Base-by-base conservation (phyloP, 2,888 invertebrate species). In the Stenodema calcarata region DNA sequence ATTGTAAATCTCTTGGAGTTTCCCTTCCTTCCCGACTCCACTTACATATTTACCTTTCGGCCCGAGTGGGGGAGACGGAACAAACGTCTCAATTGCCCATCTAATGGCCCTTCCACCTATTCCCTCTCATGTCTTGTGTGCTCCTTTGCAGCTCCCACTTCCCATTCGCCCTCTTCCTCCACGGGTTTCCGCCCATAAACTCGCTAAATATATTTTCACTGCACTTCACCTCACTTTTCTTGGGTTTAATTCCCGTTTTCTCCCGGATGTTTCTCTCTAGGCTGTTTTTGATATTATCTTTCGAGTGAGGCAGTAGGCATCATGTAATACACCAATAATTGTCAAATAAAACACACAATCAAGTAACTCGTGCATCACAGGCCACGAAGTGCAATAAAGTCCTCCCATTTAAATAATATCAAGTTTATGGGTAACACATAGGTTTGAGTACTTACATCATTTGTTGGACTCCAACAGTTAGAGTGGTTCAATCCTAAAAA, bases 41-140 rank as follows among this genome's bases (percentile, higher is more conserved):
- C 79, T 79, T 79, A 79, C 79, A 79, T 79, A 79, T 79, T 79
- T 79, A 79, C 79, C 79, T 79, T 44, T 79, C 14, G 62, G 62
- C 62, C 62, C n/a, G 54, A 23, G n/a, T n/a, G 14, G 1, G 47
- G 79, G 27, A 14, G 42, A n/a, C n/a, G 79, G 79, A 9, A 18
- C 47, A 47, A 28, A 27, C 28, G 79, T 79, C 79, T 81, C 81
- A 81, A 81, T 81, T 81, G 81, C 81, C 81, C 81, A 62, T 50
- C 81, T 81, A 81, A 81, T 62, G 54, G 81, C 35, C 81, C 27
- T 81, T 54, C 62, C 41, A 27, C 81, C 54, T 47, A 50, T 42
- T 42, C 54, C n/a, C 62, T 81, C 62, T 50, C 62, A 35, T 62
- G 35, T 54, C 54, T 50, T n/a, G 16, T 2, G 4, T n/a, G 28